A percentile compares a stretch with the other conserved stretches of the same genome.
Evolutionary conservation across 2,888 invertebrate species (phyloP).

Genomic region (Ryuthela nishihirai): DNA sequence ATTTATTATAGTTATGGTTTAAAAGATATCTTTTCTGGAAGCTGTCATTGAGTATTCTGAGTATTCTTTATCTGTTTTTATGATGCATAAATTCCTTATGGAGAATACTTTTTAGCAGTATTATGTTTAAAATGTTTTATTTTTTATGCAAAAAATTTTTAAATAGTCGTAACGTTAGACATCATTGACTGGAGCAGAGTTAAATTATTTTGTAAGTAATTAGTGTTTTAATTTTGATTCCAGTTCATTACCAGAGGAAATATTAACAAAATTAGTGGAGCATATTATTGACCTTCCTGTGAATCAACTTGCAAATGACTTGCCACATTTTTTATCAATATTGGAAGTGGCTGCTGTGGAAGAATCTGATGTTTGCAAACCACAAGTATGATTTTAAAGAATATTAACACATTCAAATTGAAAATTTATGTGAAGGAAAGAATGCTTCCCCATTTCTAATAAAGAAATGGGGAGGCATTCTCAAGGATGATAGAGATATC

Average conservation of each 20-base stretch:
- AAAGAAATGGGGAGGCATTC: too few species aligned
- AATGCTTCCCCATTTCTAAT: too few species aligned
- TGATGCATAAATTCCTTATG: not conserved
- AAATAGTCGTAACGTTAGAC: too few species aligned
- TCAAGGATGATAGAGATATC: too few species aligned
- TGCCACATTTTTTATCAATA: conserved; percentile 18
- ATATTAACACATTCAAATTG: too few species aligned
- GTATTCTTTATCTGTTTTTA: not conserved
- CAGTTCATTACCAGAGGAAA: conserved; percentile 14
- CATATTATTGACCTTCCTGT: conserved; percentile 21
- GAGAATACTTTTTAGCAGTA: not conserved
- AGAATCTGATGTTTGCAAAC: conserved; percentile 12
- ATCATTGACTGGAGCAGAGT: too few species aligned
- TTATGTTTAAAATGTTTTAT: not conserved
- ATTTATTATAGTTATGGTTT: too few species aligned
- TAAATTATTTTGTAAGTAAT: not conserved
- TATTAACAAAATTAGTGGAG: conserved; percentile 16
- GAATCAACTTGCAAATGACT: conserved; percentile 15
- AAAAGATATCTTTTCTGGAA: too few species aligned
- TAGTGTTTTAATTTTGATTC: conserved; percentile 1
- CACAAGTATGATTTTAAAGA: conserved; percentile 11
- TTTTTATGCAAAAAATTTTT: too few species aligned
- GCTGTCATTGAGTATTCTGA: too few species aligned
- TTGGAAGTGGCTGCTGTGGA: conserved; percentile 21
- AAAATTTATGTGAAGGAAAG: too few species aligned